Percentiles rank a stretch among this genome's conserved stretches.
phyloP scores from a whole-genome alignment of 1,140 invertebrate species.

The Paraescarpia echinospica region DNA sequence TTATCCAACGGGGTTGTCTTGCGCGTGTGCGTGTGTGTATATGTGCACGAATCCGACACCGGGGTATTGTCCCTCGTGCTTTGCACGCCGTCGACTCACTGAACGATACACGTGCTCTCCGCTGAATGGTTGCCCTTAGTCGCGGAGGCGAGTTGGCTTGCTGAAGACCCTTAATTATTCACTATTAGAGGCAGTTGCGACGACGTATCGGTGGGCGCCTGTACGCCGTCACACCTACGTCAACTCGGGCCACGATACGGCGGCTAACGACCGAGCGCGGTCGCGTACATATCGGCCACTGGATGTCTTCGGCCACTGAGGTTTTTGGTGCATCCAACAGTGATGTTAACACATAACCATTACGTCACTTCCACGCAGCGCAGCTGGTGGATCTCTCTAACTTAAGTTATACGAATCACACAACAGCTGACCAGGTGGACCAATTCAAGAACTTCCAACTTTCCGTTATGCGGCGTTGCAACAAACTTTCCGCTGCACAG shows the following conservation, averaged over 20 bases:
- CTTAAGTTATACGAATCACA: background rate
- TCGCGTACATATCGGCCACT: background rate
- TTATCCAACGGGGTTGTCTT: background rate
- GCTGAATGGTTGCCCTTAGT: background rate
- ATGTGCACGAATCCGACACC: background rate
- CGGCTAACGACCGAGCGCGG: background rate
- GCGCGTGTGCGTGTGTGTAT: background rate
- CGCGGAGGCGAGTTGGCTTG: background rate
- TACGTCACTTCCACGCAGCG: background rate
- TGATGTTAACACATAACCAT: background rate
- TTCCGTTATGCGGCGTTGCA: background rate
- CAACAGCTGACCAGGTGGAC: background rate
- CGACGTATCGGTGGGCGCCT: background rate
- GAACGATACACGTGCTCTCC: background rate
- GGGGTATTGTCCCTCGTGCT: background rate
- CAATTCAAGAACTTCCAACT: background rate
- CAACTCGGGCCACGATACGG: no score
- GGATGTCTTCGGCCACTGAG: background rate
- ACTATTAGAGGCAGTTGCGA: background rate
- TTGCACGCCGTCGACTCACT: background rate
- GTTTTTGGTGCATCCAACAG: background rate
- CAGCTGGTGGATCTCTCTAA: background rate
- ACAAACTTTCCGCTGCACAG: background rate
- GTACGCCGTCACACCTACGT: background rate
- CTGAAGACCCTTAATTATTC: background rate